phyloP scores from a whole-genome alignment of 1,140 invertebrate genomes.

The Archivesica marissinica region DNA sequence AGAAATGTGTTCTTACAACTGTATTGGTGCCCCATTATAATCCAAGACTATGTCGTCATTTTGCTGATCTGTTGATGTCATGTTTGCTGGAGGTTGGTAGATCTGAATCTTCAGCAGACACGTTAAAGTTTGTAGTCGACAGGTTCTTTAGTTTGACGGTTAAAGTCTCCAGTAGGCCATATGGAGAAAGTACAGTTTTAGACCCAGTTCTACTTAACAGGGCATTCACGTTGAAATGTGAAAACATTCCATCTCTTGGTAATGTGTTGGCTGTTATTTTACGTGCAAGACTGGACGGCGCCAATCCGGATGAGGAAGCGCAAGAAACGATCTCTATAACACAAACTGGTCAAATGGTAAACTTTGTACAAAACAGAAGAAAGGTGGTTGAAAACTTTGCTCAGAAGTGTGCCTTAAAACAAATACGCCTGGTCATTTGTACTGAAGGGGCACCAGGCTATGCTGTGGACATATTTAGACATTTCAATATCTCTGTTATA shows the following conservation, averaged over 20 bases:
- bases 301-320: not conserved
- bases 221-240: not conserved
- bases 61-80: conserved; percentile 1
- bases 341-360: not conserved
- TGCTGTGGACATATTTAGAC: conserved; percentile 26
- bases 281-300: not conserved
- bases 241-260: not conserved
- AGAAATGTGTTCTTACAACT: conserved; percentile 9
- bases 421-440: conserved; percentile 25
- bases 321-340: not conserved
- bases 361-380: not conserved
- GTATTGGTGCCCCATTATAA: conserved; percentile 35
- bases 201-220: conserved; percentile 2
- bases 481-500: conserved; percentile 1
- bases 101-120: not conserved
- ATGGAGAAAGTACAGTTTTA: not conserved
- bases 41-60: not conserved
- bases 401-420: not conserved
- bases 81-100: not conserved
- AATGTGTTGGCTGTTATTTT: not conserved
- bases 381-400: conserved; percentile 39
- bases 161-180: conserved; percentile 35
- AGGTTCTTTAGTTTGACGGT: conserved; percentile 7
- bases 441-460: not conserved
- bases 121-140: conserved; percentile 2